phyloP scores from a whole-genome alignment of 2,888 invertebrate genomes.

The Sinelater perroti region DNA sequence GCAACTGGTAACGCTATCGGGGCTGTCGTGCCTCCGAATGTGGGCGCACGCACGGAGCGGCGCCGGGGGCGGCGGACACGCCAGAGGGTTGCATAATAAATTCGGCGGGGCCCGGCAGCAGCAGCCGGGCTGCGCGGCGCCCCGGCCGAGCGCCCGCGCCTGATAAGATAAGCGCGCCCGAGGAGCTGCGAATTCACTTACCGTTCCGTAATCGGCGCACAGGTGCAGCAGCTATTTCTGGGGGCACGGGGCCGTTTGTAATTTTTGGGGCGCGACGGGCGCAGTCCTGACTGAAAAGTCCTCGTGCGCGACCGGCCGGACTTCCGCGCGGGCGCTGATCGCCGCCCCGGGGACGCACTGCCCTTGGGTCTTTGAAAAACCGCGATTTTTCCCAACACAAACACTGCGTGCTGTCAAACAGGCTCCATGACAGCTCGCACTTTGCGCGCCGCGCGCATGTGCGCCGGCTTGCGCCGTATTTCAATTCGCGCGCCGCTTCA shows the following conservation, averaged over 20 bases:
- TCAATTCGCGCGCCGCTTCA: conserved; percentile 7
- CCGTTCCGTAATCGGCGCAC: conserved; percentile 41
- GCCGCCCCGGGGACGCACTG: conserved; percentile 51
- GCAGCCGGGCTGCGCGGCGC: background rate
- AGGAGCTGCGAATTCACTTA: conserved; percentile 35
- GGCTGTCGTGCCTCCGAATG: conserved; percentile 25
- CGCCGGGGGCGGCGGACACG: background rate
- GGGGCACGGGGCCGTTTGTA: conserved; percentile 36
- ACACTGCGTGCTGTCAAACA: conserved; percentile 58
- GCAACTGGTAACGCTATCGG: conserved; percentile 25
- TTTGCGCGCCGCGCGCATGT: conserved; percentile 43
- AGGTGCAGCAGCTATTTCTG: conserved; percentile 40
- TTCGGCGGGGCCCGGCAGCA: background rate
- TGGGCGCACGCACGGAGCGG: conserved; percentile 24
- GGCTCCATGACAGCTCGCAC: conserved; percentile 58
- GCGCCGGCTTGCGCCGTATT: conserved; percentile 38
- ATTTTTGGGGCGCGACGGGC: conserved; percentile 29
- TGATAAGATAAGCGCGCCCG: background rate
- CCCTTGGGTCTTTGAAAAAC: conserved; percentile 53
- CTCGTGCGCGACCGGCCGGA: conserved; percentile 42
- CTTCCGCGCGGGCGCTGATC: conserved; percentile 50
- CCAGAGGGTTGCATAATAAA: conserved; percentile 12
- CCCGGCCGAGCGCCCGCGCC: background rate
- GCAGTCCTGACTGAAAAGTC: conserved; percentile 48
- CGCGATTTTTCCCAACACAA: conserved; percentile 57